A percentile compares a stretch with the other conserved stretches of the same genome.
Conservation (phyloP, 2,113 vertebrate species). For the Otolemur garnettii region DNA sequence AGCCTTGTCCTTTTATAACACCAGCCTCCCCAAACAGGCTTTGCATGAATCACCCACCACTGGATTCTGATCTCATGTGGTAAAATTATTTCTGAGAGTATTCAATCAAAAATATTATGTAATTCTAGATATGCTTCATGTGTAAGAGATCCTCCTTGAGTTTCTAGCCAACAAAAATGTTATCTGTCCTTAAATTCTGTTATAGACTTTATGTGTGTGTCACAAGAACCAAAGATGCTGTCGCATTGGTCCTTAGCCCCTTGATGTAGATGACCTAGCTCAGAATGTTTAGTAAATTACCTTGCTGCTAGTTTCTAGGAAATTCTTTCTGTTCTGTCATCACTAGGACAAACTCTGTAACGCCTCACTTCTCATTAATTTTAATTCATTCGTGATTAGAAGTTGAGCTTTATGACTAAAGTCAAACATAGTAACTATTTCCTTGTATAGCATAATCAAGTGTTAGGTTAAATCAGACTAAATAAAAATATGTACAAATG, state of each 20-base stretch:
- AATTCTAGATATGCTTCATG: neutral
- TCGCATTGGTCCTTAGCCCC: neutral
- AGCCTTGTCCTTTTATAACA: neutral
- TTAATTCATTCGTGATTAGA: slow-evolving; percentile 7
- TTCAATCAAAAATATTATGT: neutral
- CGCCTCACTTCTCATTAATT: neutral
- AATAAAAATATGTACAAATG: neutral
- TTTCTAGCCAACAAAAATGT: neutral
- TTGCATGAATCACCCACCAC: neutral
- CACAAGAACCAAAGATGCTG: neutral
- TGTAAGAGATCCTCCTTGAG: neutral
- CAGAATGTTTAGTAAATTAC: neutral
- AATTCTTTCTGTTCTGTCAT: neutral
- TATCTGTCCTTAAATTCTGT: neutral
- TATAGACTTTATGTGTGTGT: neutral
- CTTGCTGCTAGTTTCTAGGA: neutral
- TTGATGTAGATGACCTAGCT: neutral
- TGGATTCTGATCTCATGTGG: neutral
- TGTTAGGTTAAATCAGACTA: slow-evolving; percentile 26
- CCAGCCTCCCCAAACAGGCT: neutral
- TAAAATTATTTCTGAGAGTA: neutral
- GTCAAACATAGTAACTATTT: neutral
- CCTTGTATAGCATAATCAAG: neutral
- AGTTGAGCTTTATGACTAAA: neutral
- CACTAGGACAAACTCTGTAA: neutral